phyloP scores from a whole-genome alignment of 2,888 invertebrate genomes.

The Resseliella maxima region DNA sequence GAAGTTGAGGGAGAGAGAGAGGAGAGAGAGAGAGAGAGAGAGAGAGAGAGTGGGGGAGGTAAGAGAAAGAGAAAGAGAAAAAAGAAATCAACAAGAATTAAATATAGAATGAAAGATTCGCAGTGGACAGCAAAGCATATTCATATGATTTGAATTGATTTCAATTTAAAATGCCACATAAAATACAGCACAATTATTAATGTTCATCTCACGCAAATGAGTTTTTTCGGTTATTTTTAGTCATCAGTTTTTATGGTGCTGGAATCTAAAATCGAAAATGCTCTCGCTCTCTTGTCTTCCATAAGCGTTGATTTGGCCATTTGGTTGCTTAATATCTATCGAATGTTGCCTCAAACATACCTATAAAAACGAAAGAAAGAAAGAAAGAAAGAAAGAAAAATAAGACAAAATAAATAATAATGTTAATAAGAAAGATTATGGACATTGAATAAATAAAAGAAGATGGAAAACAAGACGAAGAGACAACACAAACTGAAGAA shows the following conservation, averaged over 20 bases:
- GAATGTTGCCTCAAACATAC: not conserved
- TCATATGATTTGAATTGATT: not conserved
- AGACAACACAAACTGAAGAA: not conserved
- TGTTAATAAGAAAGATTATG: constrained; percentile 53
- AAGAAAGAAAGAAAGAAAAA: not conserved
- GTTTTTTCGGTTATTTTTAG: constrained; percentile 1
- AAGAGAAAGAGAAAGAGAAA: too few relatives aligned
- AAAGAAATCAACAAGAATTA: not conserved
- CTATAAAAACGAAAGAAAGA: not conserved
- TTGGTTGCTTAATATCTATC: constrained; percentile 21
- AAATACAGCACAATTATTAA: constrained; percentile 31
- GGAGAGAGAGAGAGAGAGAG: too few relatives aligned
- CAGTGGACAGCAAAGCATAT: not conserved
- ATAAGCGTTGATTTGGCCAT: not conserved
- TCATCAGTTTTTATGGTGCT: not conserved
- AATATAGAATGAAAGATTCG: not conserved
- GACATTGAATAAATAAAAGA: constrained; percentile 49
- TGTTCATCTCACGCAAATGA: constrained; percentile 44
- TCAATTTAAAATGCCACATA: constrained; percentile 36
- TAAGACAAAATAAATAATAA: constrained; percentile 35
- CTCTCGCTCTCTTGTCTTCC: not conserved
- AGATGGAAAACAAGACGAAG: not conserved
- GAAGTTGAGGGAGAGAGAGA: too few relatives aligned
- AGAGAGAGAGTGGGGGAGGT: too few relatives aligned
- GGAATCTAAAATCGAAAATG: too few relatives aligned